phyloP scores from a whole-genome alignment of 1,140 invertebrate species.

The Drusus annulatus region DNA sequence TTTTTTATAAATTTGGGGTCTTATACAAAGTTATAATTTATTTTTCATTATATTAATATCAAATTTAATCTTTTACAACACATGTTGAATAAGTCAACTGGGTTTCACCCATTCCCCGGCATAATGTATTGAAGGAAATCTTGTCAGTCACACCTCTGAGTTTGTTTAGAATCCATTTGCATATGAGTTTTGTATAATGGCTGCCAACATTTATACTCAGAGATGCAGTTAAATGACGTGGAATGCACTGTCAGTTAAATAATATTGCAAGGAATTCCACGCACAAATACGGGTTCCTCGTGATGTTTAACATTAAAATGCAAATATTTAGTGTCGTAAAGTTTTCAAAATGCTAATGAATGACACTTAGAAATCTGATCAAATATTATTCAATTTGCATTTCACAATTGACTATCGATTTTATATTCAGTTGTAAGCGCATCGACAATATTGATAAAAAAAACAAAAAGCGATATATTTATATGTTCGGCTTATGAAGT shows the following conservation, averaged over 20 bases:
- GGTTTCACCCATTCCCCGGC: constrained; percentile 1
- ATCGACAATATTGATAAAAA: no score
- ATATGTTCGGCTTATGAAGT: no score
- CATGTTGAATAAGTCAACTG: constrained; percentile 9
- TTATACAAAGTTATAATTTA: no score
- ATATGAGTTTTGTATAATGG: constrained; percentile 44
- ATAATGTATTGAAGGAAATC: constrained; percentile 49
- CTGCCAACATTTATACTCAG: constrained; percentile 3
- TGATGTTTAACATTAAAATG: neutral
- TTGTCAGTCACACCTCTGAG: constrained; percentile 59
- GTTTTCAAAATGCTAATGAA: neutral
- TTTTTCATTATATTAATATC: no score
- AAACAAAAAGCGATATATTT: no score
- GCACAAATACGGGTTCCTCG: neutral
- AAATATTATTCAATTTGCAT: neutral
- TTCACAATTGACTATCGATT: no score
- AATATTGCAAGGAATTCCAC: neutral
- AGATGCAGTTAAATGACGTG: constrained; percentile 28
- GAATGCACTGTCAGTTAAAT: neutral
- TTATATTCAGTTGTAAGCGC: no score
- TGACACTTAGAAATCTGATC: neutral
- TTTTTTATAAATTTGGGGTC: no score
- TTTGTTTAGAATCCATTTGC: constrained; percentile 58
- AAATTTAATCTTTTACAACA: no score
- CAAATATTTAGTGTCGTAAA: neutral